Base-by-base conservation (phyloP, 1,140 invertebrate genomes). In the Drosophila tropicalis region DNA sequence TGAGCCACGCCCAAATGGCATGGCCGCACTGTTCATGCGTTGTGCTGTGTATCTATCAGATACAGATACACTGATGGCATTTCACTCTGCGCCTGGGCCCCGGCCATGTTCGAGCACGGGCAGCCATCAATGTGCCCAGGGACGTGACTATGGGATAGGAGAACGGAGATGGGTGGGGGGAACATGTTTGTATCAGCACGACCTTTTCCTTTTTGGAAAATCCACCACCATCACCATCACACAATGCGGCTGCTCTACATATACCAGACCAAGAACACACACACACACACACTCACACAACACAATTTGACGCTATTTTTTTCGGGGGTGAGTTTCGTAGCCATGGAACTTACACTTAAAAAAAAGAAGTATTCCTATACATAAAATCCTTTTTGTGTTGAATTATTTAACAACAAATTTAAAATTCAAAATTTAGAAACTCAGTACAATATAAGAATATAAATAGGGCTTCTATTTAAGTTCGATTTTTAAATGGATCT, bases 21-120 rank as follows among this genome's bases (percentile, higher is more conserved):
- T 55, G 41, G n/a, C 61, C 60, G 55, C 60, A 71, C 67, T 64
- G 75, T 78, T 68, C 80, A 84, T 84, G 76, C 84, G 79, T 79
- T 86, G 62, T 62, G 73, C 54, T 81, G 67, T 85, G 84, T 87
- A 80, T 87, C 81, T 65, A 62, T 68, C 68, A 55, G 68, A 85
- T 70, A 70, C 67, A 34, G 55, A 60, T 62, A 66, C 39, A 25
- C 77, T 84, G 84, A 63, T 85, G 84, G 84, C 84, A 84, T 71
- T 56, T 54, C 69, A 32, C 32, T 15, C 15, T 58, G 56, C 56
- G 56, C 32, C 55, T 17, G 32, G 56, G 22, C 1, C 25, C 57
- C 19, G 44, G 51, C 15, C 15, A 51, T 51, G 17, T 51, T 51
- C 58, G 36, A 47, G 19, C 60, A 77, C 80, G 81, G 76, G 69